A percentile compares a stretch with the other conserved stretches of the same genome.
Evolutionary conservation across 2,888 invertebrate species (phyloP).

Genomic region (Pandemis corylana): DNA sequence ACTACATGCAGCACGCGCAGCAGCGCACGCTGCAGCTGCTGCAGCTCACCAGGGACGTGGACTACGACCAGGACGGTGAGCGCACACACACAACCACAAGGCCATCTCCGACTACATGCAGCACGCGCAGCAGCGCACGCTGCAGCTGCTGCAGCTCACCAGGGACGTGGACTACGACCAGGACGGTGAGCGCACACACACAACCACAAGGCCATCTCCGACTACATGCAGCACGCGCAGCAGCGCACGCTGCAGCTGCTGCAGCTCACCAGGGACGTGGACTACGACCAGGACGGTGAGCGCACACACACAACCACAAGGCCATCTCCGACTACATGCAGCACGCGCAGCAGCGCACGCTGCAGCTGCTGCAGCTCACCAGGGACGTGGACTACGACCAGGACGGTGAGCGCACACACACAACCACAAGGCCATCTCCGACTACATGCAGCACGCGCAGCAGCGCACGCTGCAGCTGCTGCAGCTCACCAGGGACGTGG

Average conservation of each 20-base stretch:
- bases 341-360: conserved; percentile 89
- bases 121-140: conserved; percentile 89
- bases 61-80: conserved; percentile 97
- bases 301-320: conserved; percentile 90
- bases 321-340: conserved; percentile 89
- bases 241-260: conserved; percentile 90
- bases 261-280: conserved; percentile 94
- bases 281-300: conserved; percentile 97
- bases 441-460: conserved; percentile 88
- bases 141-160: conserved; percentile 90
- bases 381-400: conserved; percentile 98
- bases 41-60: conserved; percentile 94
- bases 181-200: conserved; percentile 89
- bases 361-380: conserved; percentile 90
- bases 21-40: conserved; percentile 90
- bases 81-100: conserved; percentile 90
- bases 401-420: conserved; percentile 89
- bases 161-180: conserved; percentile 98
- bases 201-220: conserved; percentile 92
- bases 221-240: conserved; percentile 88
- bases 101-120: conserved; percentile 89
- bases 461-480: conserved; percentile 90
- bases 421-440: conserved; percentile 92
- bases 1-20: conserved; percentile 88
- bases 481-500: conserved; percentile 94